Percentiles rank a stretch among this genome's conserved stretches.
These are phyloP conservation scores for Pollachius pollachius DNA, from an alignment of 2,113 vertebrate genomes.

Conservation along the genomic window DNA sequence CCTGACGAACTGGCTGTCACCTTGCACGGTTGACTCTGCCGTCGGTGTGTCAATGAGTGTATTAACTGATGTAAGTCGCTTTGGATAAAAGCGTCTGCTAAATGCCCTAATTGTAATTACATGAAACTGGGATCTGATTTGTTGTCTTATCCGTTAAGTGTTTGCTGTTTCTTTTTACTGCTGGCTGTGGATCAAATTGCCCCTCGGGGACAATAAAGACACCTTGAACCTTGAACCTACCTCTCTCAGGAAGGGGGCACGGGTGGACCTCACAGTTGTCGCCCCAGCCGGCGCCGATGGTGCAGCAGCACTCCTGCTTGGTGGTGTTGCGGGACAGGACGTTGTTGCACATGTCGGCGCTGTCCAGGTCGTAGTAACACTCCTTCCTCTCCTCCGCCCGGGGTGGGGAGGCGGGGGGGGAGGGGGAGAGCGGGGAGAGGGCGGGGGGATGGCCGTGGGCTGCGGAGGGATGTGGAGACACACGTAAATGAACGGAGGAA, in stretches of 20 bases:
- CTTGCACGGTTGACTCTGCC: too few species aligned
- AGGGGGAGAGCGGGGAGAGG: not conserved
- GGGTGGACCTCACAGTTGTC: conserved; percentile 76
- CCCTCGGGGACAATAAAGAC: too few species aligned
- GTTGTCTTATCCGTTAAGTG: too few species aligned
- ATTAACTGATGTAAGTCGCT: too few species aligned
- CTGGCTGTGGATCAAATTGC: too few species aligned
- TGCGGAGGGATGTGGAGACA: not conserved
- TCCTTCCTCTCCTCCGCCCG: conserved; percentile 63
- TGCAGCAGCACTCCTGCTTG: conserved; percentile 77
- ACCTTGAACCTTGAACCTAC: conserved; percentile 32
- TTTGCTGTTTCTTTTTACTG: too few species aligned
- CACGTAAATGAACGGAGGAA: not conserved
- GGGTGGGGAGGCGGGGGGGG: not conserved
- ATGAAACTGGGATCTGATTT: too few species aligned
- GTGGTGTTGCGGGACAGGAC: conserved; percentile 73
- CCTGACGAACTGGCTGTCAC: too few species aligned
- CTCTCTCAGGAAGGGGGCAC: conserved; percentile 64
- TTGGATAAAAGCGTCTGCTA: too few species aligned
- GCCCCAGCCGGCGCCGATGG: conserved; percentile 73
- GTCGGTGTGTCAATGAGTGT: too few species aligned
- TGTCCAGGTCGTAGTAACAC: conserved; percentile 74
- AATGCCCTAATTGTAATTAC: too few species aligned
- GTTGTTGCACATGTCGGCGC: conserved; percentile 72
- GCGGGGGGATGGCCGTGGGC: not conserved